Base-by-base conservation (phyloP, 2,113 vertebrate genomes). In the Notarius lentiginosus region DNA sequence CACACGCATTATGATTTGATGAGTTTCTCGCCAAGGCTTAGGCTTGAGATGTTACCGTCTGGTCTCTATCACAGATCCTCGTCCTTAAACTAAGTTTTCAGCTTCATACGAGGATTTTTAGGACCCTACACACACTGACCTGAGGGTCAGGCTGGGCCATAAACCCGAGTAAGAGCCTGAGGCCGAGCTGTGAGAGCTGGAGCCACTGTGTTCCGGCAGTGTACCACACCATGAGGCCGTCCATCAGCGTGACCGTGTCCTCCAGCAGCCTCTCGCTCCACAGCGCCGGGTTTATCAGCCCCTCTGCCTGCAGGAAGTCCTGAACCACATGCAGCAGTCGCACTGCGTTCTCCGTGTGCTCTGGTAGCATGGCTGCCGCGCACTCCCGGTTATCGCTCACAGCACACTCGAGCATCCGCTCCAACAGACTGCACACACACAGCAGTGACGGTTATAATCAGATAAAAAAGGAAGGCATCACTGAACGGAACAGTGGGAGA, bases 211-310 rank as follows among this genome's bases (percentile, higher is more conserved):
- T 90, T 53, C 95, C 97, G n/a, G 95, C 89, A 49, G 96, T 93
- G 91, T 98, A 97, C 96, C 97, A 99, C 80, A 97, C 94, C 93
- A 97, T 97, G 79, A 99, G 94, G 68, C 95, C 95, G 86, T 99
- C 97, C 94, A 99, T 97, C 14, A 99, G 95, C 0, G 97, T 96
- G 83, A 97, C 96, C 0, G 97, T 93, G 89, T 97, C 96, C 41
- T 99, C 97, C 91, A 99, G 94, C 22, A 99, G 96, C 95, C 97
- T 98, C 91, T 98, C 97, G 12, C 97, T 98, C 98, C 98, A 99
- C 88, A 99, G 92, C 6, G 92, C 94, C 22, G 97, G 94, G 89
- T 96, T 98, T 85, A 97, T 94, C 86, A 97, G 91, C 70, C 98
- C 98, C 93, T 99, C 98, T 1, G 97, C 96, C 90, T 98, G 97